A percentile compares a stretch with the other conserved stretches of the same genome.
Conservation (phyloP, 2,113 vertebrate species). For the Eudyptes chrysolophus region DNA sequence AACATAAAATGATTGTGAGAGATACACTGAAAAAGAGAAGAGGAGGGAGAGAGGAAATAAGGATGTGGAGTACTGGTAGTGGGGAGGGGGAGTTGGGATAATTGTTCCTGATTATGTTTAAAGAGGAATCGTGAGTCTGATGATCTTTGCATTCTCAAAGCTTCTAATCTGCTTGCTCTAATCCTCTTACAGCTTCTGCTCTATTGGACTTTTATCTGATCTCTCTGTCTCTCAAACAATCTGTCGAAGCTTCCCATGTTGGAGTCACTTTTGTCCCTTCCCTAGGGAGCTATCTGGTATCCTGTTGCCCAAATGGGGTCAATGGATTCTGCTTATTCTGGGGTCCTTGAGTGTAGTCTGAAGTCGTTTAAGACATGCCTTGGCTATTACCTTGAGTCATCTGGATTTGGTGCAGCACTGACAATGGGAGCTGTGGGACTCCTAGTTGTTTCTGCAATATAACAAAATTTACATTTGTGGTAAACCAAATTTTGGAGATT, state of each 20-base stretch:
- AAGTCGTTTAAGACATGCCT: not conserved
- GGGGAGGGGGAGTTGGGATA: not conserved
- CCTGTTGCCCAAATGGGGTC: not conserved
- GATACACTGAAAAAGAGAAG: not conserved
- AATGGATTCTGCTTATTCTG: not conserved
- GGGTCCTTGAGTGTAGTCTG: not conserved
- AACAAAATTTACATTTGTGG: not conserved
- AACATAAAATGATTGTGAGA: not conserved
- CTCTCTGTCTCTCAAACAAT: conserved; percentile 47
- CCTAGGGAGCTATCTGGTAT: not conserved
- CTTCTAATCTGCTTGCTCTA: conserved; percentile 69
- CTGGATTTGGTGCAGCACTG: not conserved
- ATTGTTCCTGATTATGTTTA: conserved; percentile 56
- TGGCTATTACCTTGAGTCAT: not conserved
- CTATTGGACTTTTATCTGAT: conserved; percentile 68
- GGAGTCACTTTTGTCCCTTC: conserved; percentile 22
- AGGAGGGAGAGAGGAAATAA: conserved; percentile 24
- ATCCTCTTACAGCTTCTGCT: conserved; percentile 73
- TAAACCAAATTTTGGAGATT: not conserved
- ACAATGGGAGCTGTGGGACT: not conserved
- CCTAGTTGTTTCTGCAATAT: not conserved
- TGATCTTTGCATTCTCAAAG: conserved; percentile 54
- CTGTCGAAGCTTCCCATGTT: conserved; percentile 6
- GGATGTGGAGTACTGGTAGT: not conserved
- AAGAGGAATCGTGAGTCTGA: conserved; percentile 54